Evolutionary conservation across 2,797 vertebrate genomes (phyloP), one percentile per base, ranked within the genome.

Genomic region (Otolemur crassicaudatus): DNA sequence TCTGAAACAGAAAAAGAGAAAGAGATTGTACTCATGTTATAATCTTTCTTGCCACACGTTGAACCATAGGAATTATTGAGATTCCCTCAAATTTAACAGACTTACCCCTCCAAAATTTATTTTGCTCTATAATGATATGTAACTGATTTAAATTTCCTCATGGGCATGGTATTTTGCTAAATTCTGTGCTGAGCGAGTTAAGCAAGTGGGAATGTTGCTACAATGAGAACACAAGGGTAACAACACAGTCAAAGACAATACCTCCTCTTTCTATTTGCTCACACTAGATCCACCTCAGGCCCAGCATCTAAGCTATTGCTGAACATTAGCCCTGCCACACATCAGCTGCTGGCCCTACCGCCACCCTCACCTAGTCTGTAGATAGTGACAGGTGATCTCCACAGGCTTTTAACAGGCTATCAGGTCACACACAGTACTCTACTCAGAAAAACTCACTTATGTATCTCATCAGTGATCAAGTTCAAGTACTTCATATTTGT

Each of bases 401-500:
- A 87, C 93, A 96, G 94, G 40, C 65, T 81, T 31, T 19, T 94
- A 97, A 96, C 17, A 92, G 95, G 84, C 97, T 97, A 92, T 82
- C 49, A 70, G 98, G 96, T 77, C 65, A 7, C 90, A 97, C 97
- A 97, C 94, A 97, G 37, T 90, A 96, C 91, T 98, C 97, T 96
- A 94, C 97, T 97, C 16, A 72, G 94, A 96, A 98, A 97, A 98
- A 98, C 97, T 98, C 98, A 98, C 98, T 98, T 97, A 96, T 96
- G 98, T 97, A 98, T 98, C 96, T 97, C 98, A 97, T 98, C 97
- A 94, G 79, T 98, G 98, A 98, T 98, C 98, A 98, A 98, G 98
- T 95, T 99, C 98, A 98, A 99, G 98, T 98, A 98, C 98, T 98
- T 98, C 72, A 97, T 98, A 98, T 98, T 99, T 99, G 98, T 97